phyloP scores from a whole-genome alignment of 2,797 vertebrate species.

The Percopsis omiscomaycus region DNA sequence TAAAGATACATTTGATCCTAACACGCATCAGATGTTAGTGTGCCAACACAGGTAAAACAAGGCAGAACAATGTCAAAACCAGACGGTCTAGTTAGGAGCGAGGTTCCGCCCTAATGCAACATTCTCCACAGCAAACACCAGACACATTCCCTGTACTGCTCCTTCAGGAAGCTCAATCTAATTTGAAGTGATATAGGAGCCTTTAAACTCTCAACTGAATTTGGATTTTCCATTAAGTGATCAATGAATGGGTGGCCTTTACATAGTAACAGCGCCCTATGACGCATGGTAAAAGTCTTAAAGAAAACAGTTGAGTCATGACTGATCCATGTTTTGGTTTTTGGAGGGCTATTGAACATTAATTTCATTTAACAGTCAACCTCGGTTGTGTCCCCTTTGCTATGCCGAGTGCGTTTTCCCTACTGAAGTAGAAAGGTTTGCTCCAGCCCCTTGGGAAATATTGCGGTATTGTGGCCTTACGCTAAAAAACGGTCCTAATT shows the following conservation, averaged over 20 bases:
- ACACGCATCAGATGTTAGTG: slow-evolving; percentile 16
- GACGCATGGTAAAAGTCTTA: too few relatives aligned
- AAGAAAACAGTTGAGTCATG: too few relatives aligned
- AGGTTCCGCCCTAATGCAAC: slow-evolving; percentile 45
- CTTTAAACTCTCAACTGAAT: too few relatives aligned
- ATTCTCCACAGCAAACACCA: slow-evolving; percentile 1
- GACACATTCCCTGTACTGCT: neutral
- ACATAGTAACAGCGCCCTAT: too few relatives aligned
- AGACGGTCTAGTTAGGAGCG: slow-evolving; percentile 51
- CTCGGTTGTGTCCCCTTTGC: neutral
- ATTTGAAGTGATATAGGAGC: neutral
- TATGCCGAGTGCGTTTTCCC: slow-evolving; percentile 17
- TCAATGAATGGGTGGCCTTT: too few relatives aligned
- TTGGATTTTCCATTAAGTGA: too few relatives aligned
- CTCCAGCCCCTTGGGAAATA: slow-evolving; percentile 34
- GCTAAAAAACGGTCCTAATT: slow-evolving; percentile 13
- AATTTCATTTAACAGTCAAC: slow-evolving; percentile 7
- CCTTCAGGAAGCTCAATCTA: neutral
- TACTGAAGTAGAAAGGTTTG: slow-evolving; percentile 39
- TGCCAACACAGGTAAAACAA: slow-evolving; percentile 39
- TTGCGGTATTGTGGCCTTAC: neutral
- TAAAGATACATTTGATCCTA: slow-evolving; percentile 26
- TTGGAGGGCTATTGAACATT: too few relatives aligned
- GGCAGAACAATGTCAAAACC: slow-evolving; percentile 43
- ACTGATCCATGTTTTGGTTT: too few relatives aligned